Evolutionary conservation across 2,797 vertebrate genomes (phyloP).

Genomic region (Phataginus tetradactyla): DNA sequence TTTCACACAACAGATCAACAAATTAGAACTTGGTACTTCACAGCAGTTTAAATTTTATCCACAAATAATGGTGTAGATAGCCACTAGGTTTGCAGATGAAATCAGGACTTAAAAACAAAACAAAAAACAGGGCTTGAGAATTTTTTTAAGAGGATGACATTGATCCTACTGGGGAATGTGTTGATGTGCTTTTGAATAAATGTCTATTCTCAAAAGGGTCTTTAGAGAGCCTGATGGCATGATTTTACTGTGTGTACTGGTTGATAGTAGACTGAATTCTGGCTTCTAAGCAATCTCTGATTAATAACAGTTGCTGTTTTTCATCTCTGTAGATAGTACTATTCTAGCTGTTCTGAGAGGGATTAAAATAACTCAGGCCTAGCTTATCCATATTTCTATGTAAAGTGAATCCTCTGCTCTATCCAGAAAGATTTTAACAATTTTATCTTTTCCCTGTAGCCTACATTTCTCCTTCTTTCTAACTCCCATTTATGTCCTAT

Average conservation of each 20-base stretch:
- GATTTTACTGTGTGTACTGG: background rate
- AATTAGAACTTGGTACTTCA: slow-evolving; percentile 11
- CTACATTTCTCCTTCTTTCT: background rate
- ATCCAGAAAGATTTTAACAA: slow-evolving; percentile 6
- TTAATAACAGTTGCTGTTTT: slow-evolving; percentile 30
- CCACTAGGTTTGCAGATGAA: background rate
- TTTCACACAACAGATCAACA: background rate
- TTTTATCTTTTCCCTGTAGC: background rate
- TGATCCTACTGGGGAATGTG: background rate
- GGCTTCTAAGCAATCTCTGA: slow-evolving; percentile 56
- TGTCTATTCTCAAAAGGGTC: background rate
- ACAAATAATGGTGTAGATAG: background rate
- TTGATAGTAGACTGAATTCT: slow-evolving; percentile 12
- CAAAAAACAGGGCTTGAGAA: background rate
- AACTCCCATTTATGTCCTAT: background rate
- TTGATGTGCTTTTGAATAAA: background rate
- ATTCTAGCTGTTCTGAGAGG: slow-evolving; percentile 20
- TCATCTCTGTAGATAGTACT: slow-evolving; percentile 3
- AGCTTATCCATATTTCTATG: background rate
- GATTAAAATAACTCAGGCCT: slow-evolving; percentile 49
- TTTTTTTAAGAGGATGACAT: slow-evolving; percentile 3
- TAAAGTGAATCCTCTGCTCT: slow-evolving; percentile 35
- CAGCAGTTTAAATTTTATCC: background rate
- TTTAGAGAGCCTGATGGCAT: background rate
- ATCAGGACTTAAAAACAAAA: background rate